phyloP scores from a whole-genome alignment of 2,113 vertebrate genomes.

The Aythya baeri region DNA sequence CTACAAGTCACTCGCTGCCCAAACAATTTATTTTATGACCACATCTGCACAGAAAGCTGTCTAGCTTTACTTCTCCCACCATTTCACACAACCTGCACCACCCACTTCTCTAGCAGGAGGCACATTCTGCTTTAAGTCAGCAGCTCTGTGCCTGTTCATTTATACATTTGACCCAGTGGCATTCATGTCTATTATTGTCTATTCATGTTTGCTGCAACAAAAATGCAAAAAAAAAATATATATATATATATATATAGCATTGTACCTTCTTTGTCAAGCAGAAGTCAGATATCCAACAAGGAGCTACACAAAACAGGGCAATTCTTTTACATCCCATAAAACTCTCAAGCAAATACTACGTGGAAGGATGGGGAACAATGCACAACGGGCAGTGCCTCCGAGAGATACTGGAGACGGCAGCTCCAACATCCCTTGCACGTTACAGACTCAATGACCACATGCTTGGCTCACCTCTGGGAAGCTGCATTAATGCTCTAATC shows the following conservation, averaged over 20 bases:
- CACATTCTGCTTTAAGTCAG: neutral
- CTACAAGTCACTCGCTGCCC: neutral
- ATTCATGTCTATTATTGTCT: neutral
- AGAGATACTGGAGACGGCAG: neutral
- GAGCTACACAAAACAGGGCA: neutral
- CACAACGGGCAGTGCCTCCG: neutral
- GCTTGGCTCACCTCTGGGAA: neutral
- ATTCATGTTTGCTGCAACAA: neutral
- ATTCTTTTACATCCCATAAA: neutral
- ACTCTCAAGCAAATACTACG: neutral
- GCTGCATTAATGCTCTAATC: neutral
- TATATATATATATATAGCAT: fast-evolving
- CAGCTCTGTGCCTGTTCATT: fast-evolving
- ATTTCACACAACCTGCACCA: neutral
- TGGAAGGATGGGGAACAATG: neutral
- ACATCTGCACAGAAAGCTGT: neutral
- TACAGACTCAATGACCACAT: neutral
- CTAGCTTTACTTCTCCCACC: neutral
- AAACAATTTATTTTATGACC: neutral
- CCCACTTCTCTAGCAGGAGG: neutral
- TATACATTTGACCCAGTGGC: fast-evolving
- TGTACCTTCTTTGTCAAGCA: neutral
- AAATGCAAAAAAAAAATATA: neutral
- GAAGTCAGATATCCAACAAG: neutral
- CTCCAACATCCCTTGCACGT: neutral